Percentiles rank a stretch among this genome's conserved stretches.
These are phyloP conservation scores for Cavia porcellus DNA, from an alignment of 2,113 vertebrate genomes.

Conservation along the genomic window DNA sequence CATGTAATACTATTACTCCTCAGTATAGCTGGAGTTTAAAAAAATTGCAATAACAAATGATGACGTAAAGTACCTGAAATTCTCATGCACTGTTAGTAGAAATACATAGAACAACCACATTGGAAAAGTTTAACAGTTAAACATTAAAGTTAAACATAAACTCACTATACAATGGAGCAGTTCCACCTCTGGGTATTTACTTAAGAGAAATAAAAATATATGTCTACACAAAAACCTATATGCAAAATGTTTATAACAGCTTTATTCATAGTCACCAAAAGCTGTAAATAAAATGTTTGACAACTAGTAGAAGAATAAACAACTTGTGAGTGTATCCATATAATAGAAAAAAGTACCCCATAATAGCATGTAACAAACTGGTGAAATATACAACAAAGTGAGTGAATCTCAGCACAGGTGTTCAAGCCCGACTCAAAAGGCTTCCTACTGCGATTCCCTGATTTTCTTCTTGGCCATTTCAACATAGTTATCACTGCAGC, in stretches of 20 bases:
- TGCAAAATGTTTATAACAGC: neutral
- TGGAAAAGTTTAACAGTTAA: constrained; percentile 20
- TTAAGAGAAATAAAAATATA: constrained; percentile 34
- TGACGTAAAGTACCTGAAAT: neutral
- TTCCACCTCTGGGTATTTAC: constrained; percentile 41
- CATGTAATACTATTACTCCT: neutral
- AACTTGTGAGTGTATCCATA: neutral
- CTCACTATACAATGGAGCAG: neutral
- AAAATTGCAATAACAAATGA: neutral
- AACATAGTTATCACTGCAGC: neutral
- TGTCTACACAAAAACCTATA: neutral
- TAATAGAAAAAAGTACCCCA: neutral
- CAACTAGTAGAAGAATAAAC: neutral
- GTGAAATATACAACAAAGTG: neutral
- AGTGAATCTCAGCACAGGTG: neutral
- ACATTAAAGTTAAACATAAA: constrained; percentile 37
- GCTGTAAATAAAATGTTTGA: constrained; percentile 11
- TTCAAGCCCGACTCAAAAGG: neutral
- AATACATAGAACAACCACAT: neutral
- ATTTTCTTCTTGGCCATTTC: neutral
- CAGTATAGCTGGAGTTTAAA: neutral
- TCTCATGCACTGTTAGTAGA: neutral
- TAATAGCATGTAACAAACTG: neutral
- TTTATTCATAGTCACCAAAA: constrained; percentile 8
- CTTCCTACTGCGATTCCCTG: neutral